These are phyloP conservation scores for Dendronephthya gigantea DNA, from an alignment of 64 coral and sea anemone genomes.

Conservation along the genomic window DNA sequence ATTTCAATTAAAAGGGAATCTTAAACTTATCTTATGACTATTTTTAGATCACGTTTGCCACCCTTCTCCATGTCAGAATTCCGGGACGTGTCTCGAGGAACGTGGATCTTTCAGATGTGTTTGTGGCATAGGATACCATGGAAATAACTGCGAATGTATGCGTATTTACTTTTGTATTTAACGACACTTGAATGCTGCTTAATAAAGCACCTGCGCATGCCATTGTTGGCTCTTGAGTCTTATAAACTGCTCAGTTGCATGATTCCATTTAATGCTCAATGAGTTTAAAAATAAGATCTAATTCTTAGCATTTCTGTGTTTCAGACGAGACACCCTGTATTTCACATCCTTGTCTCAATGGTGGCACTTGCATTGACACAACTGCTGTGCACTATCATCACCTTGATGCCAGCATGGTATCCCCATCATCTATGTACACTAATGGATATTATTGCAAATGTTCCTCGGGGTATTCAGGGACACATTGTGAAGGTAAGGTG, in stretches of 20 bases:
- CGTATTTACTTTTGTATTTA: neutral
- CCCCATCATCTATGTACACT: constrained; percentile 32
- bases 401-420: constrained; percentile 20
- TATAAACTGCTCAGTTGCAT: too few relatives aligned
- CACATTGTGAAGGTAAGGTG: constrained; percentile 1
- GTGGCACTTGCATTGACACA: constrained; percentile 79
- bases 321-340: constrained; percentile 75
- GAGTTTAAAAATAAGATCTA: neutral
- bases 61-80: constrained; percentile 81
- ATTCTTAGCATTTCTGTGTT: neutral
- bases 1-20: too few relatives aligned
- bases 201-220: too few relatives aligned
- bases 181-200: neutral
- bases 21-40: neutral
- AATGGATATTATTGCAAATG: constrained; percentile 14
- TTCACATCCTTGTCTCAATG: constrained; percentile 86
- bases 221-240: too few relatives aligned
- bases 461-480: neutral
- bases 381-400: constrained; percentile 45
- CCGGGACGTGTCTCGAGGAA: constrained; percentile 75
- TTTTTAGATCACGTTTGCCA: constrained; percentile 68
- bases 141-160: constrained; percentile 76
- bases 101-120: constrained; percentile 51
- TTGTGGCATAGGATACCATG: constrained; percentile 79
- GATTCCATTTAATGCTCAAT: too few relatives aligned